Evolutionary conservation across 2,113 vertebrate species (phyloP).

Genomic region (Maccullochella peelii): DNA sequence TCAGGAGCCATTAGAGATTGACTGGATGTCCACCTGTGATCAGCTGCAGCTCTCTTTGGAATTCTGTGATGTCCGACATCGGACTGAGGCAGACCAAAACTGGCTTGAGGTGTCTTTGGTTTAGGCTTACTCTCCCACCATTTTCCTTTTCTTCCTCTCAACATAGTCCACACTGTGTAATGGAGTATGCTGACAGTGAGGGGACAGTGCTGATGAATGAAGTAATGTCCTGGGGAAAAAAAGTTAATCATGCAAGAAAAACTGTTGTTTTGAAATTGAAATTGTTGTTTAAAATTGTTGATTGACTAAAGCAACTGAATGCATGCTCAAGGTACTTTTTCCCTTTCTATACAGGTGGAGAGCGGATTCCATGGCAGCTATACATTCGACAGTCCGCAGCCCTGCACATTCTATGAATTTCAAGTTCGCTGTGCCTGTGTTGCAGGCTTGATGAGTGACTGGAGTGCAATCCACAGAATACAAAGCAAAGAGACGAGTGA

Average conservation of each 20-base stretch:
- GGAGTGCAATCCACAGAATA: constrained; percentile 72
- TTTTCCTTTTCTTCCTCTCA: neutral
- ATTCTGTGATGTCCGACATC: constrained; percentile 66
- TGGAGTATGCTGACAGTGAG: neutral
- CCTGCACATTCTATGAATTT: constrained; percentile 77
- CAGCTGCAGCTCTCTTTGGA: neutral
- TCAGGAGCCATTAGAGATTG: constrained; percentile 51
- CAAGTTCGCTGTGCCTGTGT: constrained; percentile 79
- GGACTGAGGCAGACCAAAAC: constrained; percentile 6
- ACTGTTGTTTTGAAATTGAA: neutral
- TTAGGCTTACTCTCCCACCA: neutral
- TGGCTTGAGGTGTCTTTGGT: constrained; percentile 74
- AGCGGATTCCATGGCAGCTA: neutral
- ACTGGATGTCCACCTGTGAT: constrained; percentile 57
- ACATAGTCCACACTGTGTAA: neutral
- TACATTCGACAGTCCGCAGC: constrained; percentile 24
- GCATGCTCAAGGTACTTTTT: neutral
- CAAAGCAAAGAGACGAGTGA: constrained; percentile 77
- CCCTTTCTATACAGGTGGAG: constrained; percentile 41
- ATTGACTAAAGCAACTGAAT: constrained; percentile 13
- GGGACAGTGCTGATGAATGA: neutral
- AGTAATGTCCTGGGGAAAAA: neutral
- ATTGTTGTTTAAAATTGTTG: neutral
- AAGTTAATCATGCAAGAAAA: neutral
- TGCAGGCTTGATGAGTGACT: constrained; percentile 74